Evolutionary conservation across 2,113 vertebrate species (phyloP).

Genomic region (Marmota monax): DNA sequence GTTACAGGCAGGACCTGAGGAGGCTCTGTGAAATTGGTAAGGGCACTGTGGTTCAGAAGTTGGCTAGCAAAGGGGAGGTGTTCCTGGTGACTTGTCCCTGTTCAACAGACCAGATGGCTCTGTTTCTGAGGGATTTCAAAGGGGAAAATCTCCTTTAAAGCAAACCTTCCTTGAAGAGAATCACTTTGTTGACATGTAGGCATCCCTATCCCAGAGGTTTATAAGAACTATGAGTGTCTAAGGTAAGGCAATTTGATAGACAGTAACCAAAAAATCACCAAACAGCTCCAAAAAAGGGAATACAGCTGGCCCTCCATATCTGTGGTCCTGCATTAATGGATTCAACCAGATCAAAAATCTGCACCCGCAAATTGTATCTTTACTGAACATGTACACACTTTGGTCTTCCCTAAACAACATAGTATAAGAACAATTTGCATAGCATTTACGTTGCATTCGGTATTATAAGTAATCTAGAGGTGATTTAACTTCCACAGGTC

Average conservation of each 20-base stretch:
- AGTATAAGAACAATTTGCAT: not conserved
- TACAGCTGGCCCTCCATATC: not conserved
- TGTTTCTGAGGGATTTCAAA: not conserved
- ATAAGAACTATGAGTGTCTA: not conserved
- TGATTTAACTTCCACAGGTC: not conserved
- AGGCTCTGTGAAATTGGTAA: not conserved
- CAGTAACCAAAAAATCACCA: not conserved
- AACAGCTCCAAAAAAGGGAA: not conserved
- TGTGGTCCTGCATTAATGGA: not conserved
- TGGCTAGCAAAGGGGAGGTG: not conserved
- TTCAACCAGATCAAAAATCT: not conserved
- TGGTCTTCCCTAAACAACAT: not conserved
- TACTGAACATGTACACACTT: not conserved
- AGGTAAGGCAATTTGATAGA: not conserved
- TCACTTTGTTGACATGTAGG: not conserved
- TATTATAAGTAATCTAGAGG: not conserved
- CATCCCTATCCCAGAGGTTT: not conserved
- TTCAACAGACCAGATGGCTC: not conserved
- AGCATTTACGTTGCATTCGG: not conserved
- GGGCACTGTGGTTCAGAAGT: not conserved
- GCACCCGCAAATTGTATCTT: not conserved
- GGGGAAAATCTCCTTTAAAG: not conserved
- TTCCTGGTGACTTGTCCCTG: not conserved
- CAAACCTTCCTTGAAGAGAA: not conserved
- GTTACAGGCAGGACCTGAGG: constrained; percentile 6